phyloP scores from a whole-genome alignment of 37 sponge, comb jelly and placozoan genomes.

The Eunapius fragilis region DNA sequence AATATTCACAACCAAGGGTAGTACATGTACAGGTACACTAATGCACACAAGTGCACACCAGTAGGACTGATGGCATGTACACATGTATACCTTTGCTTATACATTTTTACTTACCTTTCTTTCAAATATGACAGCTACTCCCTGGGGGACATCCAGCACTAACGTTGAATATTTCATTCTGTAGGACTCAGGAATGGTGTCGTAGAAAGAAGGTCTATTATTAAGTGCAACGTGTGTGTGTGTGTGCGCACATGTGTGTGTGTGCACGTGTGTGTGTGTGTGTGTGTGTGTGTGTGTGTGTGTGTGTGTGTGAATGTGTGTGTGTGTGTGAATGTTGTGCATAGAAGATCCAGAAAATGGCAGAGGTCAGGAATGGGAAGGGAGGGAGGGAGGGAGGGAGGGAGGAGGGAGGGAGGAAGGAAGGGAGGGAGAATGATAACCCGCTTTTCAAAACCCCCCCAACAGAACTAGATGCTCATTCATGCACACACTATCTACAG shows the following conservation, averaged over 20 bases:
- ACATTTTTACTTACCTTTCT: constrained; percentile 40
- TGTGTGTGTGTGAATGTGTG: too few relatives aligned
- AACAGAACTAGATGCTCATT: too few relatives aligned
- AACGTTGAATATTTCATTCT: constrained; percentile 12
- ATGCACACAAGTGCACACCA: not conserved
- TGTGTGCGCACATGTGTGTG: not conserved
- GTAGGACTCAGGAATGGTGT: not conserved
- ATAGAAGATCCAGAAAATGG: too few relatives aligned
- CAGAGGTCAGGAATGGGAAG: too few relatives aligned
- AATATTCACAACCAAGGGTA: too few relatives aligned
- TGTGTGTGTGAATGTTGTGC: too few relatives aligned
- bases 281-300: not conserved
- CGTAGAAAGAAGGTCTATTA: not conserved
- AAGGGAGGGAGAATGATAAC: too few relatives aligned
- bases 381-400: too few relatives aligned
- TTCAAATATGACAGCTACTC: constrained; percentile 75
- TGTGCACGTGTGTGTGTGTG: not conserved
- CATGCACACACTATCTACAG: too few relatives aligned
- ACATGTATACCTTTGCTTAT: not conserved
- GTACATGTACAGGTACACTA: too few relatives aligned
- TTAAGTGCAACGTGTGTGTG: not conserved
- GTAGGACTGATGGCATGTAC: constrained; percentile 1
- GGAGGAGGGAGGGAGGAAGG: not conserved
- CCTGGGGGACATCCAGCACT: constrained; percentile 87
- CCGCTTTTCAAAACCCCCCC: too few relatives aligned